Percentiles rank a stretch among this genome's conserved stretches.
phyloP scores from a whole-genome alignment of 92 coral and sea anemone species.

The Parazoanthus swiftii region DNA sequence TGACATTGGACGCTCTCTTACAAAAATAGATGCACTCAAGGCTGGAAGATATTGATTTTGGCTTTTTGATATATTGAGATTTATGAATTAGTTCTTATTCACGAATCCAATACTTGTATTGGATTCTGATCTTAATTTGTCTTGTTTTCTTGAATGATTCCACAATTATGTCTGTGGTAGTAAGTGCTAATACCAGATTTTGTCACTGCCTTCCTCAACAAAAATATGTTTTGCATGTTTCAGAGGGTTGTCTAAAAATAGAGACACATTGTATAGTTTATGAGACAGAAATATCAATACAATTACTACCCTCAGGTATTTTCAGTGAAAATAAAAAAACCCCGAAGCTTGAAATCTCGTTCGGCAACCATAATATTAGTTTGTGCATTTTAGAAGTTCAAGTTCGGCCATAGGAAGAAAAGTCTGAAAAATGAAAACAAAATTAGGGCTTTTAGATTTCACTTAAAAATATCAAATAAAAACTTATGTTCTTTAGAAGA shows the following conservation, averaged over 20 bases:
- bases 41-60: not conserved
- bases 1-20: not conserved
- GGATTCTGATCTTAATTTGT: not conserved
- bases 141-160: too few relatives aligned
- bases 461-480: too few relatives aligned
- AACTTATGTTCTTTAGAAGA: not conserved
- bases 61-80: not conserved
- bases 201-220: not conserved
- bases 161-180: not conserved
- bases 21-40: not conserved
- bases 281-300: too few relatives aligned
- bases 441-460: too few relatives aligned
- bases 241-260: not conserved
- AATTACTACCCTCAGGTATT: not conserved
- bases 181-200: not conserved
- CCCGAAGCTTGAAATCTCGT: not conserved
- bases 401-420: not conserved
- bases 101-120: not conserved
- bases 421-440: not conserved
- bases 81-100: not conserved
- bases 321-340: too few relatives aligned
- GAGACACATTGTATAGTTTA: not conserved
- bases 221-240: not conserved
- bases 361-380: not conserved
- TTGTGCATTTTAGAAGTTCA: not conserved